Evolutionary conservation across 2,888 invertebrate genomes (phyloP).

Genomic region (Cerastis leucographa): DNA sequence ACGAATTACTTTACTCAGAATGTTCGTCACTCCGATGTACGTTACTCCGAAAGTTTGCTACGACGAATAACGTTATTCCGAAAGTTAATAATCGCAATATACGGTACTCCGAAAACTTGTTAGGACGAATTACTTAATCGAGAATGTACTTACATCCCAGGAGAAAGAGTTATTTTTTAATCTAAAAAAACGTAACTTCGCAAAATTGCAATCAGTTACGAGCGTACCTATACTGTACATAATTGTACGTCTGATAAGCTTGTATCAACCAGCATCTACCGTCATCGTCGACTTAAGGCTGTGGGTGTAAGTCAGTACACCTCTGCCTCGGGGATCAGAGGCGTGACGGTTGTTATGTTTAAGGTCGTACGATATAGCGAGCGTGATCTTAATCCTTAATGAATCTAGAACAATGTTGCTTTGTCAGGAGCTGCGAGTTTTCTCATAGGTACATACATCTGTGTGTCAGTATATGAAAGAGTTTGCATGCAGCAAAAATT

Average conservation of each 20-base stretch:
- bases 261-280: conserved; percentile 14
- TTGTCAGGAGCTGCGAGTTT: conserved; percentile 23
- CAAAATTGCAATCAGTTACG: no score
- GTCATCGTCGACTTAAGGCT: conserved; percentile 28
- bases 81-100: no score
- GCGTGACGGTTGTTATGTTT: conserved; percentile 45
- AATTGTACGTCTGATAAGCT: conserved; percentile 14
- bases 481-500: neutral
- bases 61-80: no score
- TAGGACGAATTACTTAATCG: no score
- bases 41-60: no score
- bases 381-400: conserved; percentile 55
- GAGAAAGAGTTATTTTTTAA: no score
- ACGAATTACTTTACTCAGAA: no score
- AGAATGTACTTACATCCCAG: no score
- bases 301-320: conserved; percentile 35
- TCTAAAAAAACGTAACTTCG: no score
- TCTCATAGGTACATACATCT: neutral
- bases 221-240: no score
- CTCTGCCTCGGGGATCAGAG: conserved; percentile 45
- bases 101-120: no score
- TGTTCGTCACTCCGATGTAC: no score
- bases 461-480: neutral
- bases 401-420: conserved; percentile 36
- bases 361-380: conserved; percentile 44